Evolutionary conservation across 2,113 vertebrate species (phyloP), one percentile per base, ranked within the genome.

Genomic region (Eretmochelys imbricata): DNA sequence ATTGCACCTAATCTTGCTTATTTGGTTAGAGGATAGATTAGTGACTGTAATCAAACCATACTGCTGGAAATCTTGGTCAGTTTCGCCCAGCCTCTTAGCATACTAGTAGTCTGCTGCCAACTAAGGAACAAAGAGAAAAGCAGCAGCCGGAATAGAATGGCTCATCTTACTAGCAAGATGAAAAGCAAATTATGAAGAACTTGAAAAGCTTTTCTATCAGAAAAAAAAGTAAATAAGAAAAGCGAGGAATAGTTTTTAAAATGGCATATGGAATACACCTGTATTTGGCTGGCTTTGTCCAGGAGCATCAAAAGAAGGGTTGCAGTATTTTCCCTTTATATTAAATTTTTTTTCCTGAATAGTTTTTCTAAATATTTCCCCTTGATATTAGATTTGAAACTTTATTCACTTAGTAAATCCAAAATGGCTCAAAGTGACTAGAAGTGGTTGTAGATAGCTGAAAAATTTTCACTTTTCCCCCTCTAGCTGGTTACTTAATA

Each of bases 11-110:
- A 95, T 90, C 94, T 92, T 88, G 89, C 88, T 87, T 85, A 82
- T 90, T 93, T 94, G 93, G 92, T 98, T 98, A 98, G 97, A 97
- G 96, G 93, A 97, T 96, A 97, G 96, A 98, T 98, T 97, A 97
- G 95, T 97, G 96, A 95, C 86, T 49, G 91, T 94, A 97, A 91
- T 97, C 92, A 95, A 84, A 97, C 88, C 57, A 42, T 87, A 96
- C 81, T 72, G 85, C 55, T 83, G 11, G 92, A 98, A 98, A 98
- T 96, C 96, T 96, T 98, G 98, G 98, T 97, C 97, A 98, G 97
- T 97, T 98, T 93, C 86, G 69, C 49, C 84, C 35, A 4, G 49
- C n/a, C 72, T 51, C 12, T 46, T 87, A 89, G 93, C 69, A 38
- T 38, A 27, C 38, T 78, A 16, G 25, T 78, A 78, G 10, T 25